Conservation (phyloP, 2,888 invertebrate genomes). For the Pomacea canaliculata region DNA sequence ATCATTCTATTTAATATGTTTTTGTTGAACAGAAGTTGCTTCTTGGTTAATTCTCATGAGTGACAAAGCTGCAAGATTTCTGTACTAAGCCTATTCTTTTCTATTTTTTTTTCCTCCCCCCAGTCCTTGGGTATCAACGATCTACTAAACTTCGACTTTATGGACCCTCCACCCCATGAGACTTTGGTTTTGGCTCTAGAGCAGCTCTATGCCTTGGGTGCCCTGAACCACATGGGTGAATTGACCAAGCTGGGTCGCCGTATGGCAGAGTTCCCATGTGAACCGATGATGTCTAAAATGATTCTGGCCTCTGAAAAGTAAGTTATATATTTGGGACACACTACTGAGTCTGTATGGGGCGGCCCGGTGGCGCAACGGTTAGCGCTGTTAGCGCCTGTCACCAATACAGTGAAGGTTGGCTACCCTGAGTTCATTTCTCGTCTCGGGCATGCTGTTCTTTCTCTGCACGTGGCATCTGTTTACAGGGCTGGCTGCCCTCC, state of each 20-base stretch:
- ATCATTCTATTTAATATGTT: no score
- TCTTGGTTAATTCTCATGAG: not conserved
- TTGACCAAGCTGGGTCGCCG: conserved; percentile 94
- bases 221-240: conserved; percentile 97
- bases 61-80: not conserved
- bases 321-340: conserved; percentile 53
- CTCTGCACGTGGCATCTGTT: no score
- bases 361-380: no score
- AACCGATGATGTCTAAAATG: conserved; percentile 99
- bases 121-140: conserved; percentile 86
- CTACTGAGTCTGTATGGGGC: no score
- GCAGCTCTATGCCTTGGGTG: conserved; percentile 96
- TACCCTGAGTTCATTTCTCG: no score
- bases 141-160: conserved; percentile 96
- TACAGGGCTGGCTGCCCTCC: no score
- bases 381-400: no score
- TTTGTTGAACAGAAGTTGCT: conserved; percentile 69
- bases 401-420: no score
- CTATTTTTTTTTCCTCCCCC: not conserved
- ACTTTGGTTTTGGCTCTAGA: conserved; percentile 86
- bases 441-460: no score
- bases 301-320: conserved; percentile 95
- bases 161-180: conserved; percentile 89
- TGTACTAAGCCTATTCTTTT: not conserved
- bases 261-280: conserved; percentile 99